These are phyloP conservation scores for Teleogryllus occipitalis DNA, from an alignment of 1,140 invertebrate species.

Conservation along the genomic window DNA sequence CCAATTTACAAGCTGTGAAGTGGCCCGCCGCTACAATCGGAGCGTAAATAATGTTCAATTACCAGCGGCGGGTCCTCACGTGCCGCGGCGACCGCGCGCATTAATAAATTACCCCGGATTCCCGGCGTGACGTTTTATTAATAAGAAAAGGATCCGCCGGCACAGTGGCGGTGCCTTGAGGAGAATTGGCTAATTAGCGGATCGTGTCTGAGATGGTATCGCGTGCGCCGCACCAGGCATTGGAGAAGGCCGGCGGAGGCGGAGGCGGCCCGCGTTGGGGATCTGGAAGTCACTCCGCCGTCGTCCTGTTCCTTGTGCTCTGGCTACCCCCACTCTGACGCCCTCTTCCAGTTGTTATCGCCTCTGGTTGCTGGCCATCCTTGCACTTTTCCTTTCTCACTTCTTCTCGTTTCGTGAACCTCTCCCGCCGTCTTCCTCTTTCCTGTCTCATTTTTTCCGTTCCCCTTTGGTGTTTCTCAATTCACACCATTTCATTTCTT, in stretches of 20 bases:
- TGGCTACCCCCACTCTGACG: too few relatives aligned
- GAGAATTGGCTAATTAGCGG: constrained; percentile 17
- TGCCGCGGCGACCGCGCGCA: not conserved
- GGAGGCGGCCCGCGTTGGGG: not conserved
- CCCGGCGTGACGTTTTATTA: constrained; percentile 14
- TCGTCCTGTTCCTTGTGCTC: too few relatives aligned
- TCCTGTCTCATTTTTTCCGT: too few relatives aligned
- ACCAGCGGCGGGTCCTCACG: not conserved
- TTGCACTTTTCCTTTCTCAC: too few relatives aligned
- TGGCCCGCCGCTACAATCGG: not conserved
- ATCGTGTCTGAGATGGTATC: constrained; percentile 3
- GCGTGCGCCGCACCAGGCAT: too few relatives aligned
- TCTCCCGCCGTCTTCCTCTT: too few relatives aligned
- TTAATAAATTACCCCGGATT: constrained; percentile 14
- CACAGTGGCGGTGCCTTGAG: constrained; percentile 14
- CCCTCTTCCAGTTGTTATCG: too few relatives aligned
- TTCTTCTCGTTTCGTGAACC: too few relatives aligned
- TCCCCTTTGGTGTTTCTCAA: too few relatives aligned
- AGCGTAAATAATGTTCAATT: constrained; percentile 5
- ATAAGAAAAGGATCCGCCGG: constrained; percentile 9
- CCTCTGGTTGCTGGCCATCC: too few relatives aligned
- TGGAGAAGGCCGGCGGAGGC: not conserved
- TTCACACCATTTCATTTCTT: too few relatives aligned
- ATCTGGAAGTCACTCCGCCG: not conserved
- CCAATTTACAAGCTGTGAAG: not conserved